Evolutionary conservation across 2,113 vertebrate species (phyloP).

Genomic region (Mystacornis crossleyi): DNA sequence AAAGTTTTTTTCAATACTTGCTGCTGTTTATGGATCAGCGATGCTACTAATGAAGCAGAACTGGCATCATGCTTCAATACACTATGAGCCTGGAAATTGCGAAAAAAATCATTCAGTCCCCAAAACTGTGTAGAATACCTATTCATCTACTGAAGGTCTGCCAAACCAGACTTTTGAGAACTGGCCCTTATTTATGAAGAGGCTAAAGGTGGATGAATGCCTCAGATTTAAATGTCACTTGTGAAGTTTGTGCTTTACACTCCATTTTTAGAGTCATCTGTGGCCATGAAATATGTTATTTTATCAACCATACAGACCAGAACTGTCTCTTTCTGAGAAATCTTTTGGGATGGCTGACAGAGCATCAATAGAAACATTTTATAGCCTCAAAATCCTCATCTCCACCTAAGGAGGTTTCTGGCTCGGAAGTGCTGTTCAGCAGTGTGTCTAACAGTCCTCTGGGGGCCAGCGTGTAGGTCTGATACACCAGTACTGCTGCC

Average conservation of each 20-base stretch:
- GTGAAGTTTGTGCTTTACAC: background rate
- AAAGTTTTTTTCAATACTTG: background rate
- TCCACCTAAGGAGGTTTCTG: background rate
- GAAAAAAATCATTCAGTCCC: background rate
- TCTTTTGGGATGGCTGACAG: background rate
- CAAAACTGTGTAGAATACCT: background rate
- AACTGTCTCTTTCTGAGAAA: background rate
- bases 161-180: background rate
- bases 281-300: background rate
- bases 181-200: background rate
- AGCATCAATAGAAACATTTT: background rate
- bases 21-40: background rate
- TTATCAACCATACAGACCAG: background rate
- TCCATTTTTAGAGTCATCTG: background rate
- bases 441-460: background rate
- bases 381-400: background rate
- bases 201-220: background rate
- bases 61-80: background rate
- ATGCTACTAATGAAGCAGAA: background rate
- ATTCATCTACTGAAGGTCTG: background rate
- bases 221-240: background rate
- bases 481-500: background rate
- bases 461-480: accelerated
- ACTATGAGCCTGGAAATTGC: background rate
- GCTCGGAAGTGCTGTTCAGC: background rate